Percentiles rank a stretch among this genome's conserved stretches.
phyloP scores from a whole-genome alignment of 2,113 vertebrate genomes.

The Phalacrocorax brasilianus region DNA sequence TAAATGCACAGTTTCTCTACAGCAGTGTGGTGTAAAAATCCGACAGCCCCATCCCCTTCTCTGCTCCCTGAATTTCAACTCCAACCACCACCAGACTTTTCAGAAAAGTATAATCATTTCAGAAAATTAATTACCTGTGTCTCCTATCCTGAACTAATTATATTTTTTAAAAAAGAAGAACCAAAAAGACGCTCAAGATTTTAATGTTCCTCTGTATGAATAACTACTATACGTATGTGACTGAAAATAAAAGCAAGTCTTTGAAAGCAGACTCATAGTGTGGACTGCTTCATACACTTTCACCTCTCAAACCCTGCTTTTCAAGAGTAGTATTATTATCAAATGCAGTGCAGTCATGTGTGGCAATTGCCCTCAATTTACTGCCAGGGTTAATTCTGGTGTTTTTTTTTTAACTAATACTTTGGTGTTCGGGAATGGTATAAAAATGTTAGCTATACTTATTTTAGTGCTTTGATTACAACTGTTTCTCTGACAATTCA shows the following conservation, averaged over 20 bases:
- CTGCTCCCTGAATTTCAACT: constrained; percentile 25
- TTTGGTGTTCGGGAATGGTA: background rate
- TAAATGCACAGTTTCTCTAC: constrained; percentile 63
- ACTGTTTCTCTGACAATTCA: background rate
- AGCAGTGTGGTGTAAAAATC: constrained; percentile 15
- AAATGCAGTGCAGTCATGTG: background rate
- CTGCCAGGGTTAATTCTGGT: background rate
- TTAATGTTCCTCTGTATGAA: constrained; percentile 83
- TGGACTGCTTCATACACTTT: background rate
- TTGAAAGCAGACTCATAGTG: background rate
- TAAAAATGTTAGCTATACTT: background rate
- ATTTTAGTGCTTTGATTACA: background rate
- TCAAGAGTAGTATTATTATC: background rate
- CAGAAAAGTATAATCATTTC: constrained; percentile 59
- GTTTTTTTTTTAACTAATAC: background rate
- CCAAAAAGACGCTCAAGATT: constrained; percentile 77
- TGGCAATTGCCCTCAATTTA: background rate
- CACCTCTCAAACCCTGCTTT: background rate
- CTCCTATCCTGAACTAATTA: background rate
- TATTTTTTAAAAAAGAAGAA: background rate
- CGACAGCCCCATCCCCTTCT: background rate
- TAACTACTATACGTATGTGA: constrained; percentile 79
- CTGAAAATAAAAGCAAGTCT: constrained; percentile 82
- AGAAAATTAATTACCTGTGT: constrained; percentile 38
- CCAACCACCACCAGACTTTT: constrained; percentile 38